Evolutionary conservation across 1,140 invertebrate genomes (phyloP).

Genomic region (Pentalonia nigronervosa): DNA sequence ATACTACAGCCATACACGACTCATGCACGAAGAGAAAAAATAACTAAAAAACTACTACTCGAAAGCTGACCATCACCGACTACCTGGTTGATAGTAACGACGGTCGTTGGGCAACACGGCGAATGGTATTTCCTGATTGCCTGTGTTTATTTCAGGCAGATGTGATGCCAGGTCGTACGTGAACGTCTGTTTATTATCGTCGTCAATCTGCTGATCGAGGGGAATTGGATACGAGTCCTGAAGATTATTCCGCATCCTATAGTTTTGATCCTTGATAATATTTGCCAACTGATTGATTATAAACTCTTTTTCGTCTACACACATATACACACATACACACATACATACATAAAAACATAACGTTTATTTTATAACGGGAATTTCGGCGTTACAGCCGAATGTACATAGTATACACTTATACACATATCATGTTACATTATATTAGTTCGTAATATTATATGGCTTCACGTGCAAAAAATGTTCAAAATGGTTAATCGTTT

Average conservation of each 20-base stretch:
- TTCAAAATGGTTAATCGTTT: not conserved
- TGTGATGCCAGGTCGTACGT: conserved; percentile 25
- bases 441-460: too few relatives aligned
- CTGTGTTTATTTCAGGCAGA: conserved; percentile 60
- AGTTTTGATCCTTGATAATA: conserved; percentile 33
- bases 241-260: conserved; percentile 15
- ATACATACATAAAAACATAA: not conserved
- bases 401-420: not conserved
- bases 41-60: not conserved
- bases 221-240: not conserved
- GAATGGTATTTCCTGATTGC: conserved; percentile 63
- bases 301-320: conserved; percentile 43
- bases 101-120: conserved; percentile 66
- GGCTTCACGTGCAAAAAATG: not conserved
- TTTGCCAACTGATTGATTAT: conserved; percentile 34
- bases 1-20: not conserved
- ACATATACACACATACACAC: not conserved
- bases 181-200: not conserved
- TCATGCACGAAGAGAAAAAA: not conserved
- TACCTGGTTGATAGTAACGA: conserved; percentile 63
- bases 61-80: not conserved
- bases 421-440: not conserved
- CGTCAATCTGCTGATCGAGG: not conserved
- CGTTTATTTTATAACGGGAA: too few relatives aligned
- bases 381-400: too few relatives aligned